Conservation (phyloP, 2,797 vertebrate species). For the Lepidocolaptes lacrymiger region DNA sequence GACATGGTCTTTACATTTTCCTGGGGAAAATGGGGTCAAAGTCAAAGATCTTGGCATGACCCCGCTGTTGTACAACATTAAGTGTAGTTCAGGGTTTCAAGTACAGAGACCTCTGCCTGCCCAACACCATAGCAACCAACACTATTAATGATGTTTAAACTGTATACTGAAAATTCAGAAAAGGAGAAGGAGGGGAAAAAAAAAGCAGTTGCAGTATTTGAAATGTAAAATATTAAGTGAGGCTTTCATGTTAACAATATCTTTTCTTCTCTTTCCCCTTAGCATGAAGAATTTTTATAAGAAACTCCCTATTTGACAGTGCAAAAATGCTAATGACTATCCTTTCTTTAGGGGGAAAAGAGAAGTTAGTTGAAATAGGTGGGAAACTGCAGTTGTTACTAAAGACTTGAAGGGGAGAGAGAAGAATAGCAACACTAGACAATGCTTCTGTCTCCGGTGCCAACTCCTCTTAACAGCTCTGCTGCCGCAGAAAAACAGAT, state of each 20-base stretch:
- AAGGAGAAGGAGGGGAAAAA: neutral
- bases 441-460: constrained; percentile 35
- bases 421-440: constrained; percentile 30
- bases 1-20: neutral
- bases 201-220: constrained; percentile 53
- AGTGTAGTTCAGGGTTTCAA: constrained; percentile 31
- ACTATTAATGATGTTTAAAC: constrained; percentile 46
- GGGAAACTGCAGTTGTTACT: constrained; percentile 55
- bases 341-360: constrained; percentile 51
- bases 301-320: constrained; percentile 27
- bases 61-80: constrained; percentile 37
- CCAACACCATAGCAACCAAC: constrained; percentile 59
- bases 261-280: constrained; percentile 32
- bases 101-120: constrained; percentile 1
- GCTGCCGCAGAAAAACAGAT: neutral
- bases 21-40: constrained; percentile 3
- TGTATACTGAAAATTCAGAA: constrained; percentile 30
- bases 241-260: constrained; percentile 63
- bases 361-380: constrained; percentile 63
- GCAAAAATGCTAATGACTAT: constrained; percentile 48
- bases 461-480: constrained; percentile 29
- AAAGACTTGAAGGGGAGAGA: constrained; percentile 24
- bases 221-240: constrained; percentile 61
- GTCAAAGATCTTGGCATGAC: constrained; percentile 49
- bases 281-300: constrained; percentile 45